Evolutionary conservation across 2,797 vertebrate genomes (phyloP).

Genomic region (Sparidentex hasta): DNA sequence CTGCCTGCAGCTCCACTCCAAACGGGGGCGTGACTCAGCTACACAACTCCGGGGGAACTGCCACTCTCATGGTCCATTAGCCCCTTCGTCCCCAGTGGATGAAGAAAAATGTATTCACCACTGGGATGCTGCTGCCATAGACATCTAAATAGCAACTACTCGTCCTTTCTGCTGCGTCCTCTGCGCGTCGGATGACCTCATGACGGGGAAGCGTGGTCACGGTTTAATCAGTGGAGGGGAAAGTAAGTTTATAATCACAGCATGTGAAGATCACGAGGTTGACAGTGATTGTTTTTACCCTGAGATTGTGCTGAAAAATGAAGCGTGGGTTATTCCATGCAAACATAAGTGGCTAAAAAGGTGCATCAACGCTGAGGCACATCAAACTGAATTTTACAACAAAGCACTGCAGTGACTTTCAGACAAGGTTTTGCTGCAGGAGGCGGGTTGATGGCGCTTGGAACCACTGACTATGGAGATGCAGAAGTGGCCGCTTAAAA

Average conservation of each 20-base stretch:
- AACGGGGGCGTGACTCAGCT: conserved; percentile 75
- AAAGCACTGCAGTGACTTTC: conserved; percentile 30
- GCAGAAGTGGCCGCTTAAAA: conserved; percentile 37
- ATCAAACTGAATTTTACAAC: conserved; percentile 10
- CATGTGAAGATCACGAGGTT: conserved; percentile 44
- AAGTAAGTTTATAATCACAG: conserved; percentile 61
- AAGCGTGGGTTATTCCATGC: conserved; percentile 11
- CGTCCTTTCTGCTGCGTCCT: conserved; percentile 53
- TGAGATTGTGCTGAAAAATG: conserved; percentile 36
- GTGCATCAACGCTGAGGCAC: not conserved
- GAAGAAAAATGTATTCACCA: conserved; percentile 81
- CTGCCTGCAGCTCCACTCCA: conserved; percentile 69
- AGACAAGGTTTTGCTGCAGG: conserved; percentile 31
- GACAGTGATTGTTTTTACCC: conserved; percentile 48
- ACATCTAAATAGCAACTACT: conserved; percentile 72
- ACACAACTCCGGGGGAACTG: conserved; percentile 71
- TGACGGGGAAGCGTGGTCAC: conserved; percentile 6
- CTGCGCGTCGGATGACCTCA: conserved; percentile 48
- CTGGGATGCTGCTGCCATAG: conserved; percentile 59
- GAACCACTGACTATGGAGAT: conserved; percentile 48
- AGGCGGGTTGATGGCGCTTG: conserved; percentile 15
- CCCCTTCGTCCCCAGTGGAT: conserved; percentile 68
- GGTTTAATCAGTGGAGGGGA: conserved; percentile 49
- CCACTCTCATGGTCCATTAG: conserved; percentile 85
- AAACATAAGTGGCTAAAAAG: conserved; percentile 23